Conservation (phyloP, 2,888 invertebrate genomes). For the Iselma pallidipennis region DNA sequence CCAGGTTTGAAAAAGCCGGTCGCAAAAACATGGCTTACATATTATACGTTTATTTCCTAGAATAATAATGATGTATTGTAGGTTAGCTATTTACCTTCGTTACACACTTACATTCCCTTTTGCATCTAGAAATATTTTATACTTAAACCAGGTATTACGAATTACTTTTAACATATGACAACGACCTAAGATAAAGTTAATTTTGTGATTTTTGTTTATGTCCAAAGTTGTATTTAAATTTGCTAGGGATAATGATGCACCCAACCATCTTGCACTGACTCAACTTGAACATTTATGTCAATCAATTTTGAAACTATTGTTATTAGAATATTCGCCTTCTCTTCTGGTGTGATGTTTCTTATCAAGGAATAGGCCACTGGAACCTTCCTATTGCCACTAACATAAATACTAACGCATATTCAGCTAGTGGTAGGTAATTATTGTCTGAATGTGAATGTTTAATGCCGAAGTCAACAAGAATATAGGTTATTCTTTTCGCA, state of each 20-base stretch:
- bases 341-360: background rate
- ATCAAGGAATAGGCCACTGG: background rate
- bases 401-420: background rate
- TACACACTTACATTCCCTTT: background rate
- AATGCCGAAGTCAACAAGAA: background rate
- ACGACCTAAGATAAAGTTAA: background rate
- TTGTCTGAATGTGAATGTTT: background rate
- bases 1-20: no score
- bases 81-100: no score
- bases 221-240: background rate
- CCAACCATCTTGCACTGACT: background rate
- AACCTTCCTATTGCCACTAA: background rate
- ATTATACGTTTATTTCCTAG: background rate
- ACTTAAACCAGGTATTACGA: background rate
- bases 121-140: background rate
- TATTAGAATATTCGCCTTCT: background rate
- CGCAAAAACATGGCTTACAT: no score
- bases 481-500: background rate
- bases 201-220: background rate
- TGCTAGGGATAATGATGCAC: background rate
- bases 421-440: background rate
- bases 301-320: background rate
- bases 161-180: background rate
- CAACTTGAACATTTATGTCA: background rate
- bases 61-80: no score